phyloP scores from a whole-genome alignment of 2,113 vertebrate genomes.

The Dasypus novemcinctus region DNA sequence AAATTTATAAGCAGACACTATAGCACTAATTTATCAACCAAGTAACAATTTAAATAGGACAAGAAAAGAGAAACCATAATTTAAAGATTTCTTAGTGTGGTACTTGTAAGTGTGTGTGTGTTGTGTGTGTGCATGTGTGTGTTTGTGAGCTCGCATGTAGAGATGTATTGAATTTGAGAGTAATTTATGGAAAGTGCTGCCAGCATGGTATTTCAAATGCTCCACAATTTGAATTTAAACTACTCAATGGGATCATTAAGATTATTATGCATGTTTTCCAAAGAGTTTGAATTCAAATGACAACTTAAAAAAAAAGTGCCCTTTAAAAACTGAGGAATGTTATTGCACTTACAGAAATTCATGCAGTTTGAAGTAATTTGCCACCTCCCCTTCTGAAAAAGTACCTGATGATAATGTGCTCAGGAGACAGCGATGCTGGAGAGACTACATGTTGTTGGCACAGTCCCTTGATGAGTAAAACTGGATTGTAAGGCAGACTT shows the following conservation, averaged over 20 bases:
- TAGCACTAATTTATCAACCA: conserved; percentile 79
- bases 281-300: conserved; percentile 85
- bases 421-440: neutral
- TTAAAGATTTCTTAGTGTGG: conserved; percentile 70
- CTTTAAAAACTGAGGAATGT: conserved; percentile 78
- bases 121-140: neutral
- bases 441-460: neutral
- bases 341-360: conserved; percentile 79
- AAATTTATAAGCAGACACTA: conserved; percentile 79
- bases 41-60: conserved; percentile 81
- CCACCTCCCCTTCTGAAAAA: conserved; percentile 63
- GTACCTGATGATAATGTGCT: conserved; percentile 43
- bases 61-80: conserved; percentile 83
- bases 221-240: conserved; percentile 89
- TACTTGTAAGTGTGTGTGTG: neutral
- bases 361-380: conserved; percentile 75
- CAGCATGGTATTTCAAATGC: conserved; percentile 83
- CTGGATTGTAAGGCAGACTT: neutral
- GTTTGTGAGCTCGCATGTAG: conserved; percentile 79
- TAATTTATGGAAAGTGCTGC: conserved; percentile 87
- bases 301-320: conserved; percentile 82
- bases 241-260: conserved; percentile 88
- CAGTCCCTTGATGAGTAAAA: neutral
- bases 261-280: conserved; percentile 87
- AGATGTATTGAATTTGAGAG: conserved; percentile 83